These are phyloP conservation scores for Chaenocephalus aceratus DNA, from an alignment of 2,113 vertebrate genomes.

Conservation along the genomic window DNA sequence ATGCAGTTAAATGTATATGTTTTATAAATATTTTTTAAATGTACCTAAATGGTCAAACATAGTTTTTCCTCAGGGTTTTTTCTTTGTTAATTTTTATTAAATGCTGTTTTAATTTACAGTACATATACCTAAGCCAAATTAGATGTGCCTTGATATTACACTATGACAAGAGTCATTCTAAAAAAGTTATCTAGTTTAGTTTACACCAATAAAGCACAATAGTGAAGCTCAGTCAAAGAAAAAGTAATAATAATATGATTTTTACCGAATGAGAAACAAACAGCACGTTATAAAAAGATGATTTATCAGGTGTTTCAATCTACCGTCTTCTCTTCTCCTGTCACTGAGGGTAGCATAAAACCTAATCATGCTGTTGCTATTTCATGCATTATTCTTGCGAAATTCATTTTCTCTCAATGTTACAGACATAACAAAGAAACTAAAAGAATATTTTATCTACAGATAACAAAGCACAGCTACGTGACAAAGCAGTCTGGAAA, in stretches of 20 bases:
- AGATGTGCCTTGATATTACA: neutral
- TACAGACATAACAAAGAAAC: constrained; percentile 23
- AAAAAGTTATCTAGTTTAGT: neutral
- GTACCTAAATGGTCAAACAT: no score
- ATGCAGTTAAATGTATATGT: no score
- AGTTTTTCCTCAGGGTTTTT: no score
- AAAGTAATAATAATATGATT: neutral
- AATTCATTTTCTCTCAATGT: constrained; percentile 17
- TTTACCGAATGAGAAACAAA: constrained; percentile 20
- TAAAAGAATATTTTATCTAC: constrained; percentile 2
- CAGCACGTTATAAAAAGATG: neutral
- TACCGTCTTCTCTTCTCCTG: neutral
- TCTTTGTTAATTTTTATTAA: neutral
- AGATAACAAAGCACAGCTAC: neutral
- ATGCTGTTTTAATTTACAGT: neutral
- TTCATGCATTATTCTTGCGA: constrained; percentile 12
- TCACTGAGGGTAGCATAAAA: neutral
- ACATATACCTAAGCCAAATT: neutral
- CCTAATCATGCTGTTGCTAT: constrained; percentile 16
- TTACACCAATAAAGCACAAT: neutral
- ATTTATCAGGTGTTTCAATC: neutral
- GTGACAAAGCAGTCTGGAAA: neutral
- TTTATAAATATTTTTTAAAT: no score
- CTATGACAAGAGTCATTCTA: neutral
- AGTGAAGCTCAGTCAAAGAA: neutral